Base-by-base conservation (phyloP, 2,797 vertebrate species). In the Apogon hyalosoma region DNA sequence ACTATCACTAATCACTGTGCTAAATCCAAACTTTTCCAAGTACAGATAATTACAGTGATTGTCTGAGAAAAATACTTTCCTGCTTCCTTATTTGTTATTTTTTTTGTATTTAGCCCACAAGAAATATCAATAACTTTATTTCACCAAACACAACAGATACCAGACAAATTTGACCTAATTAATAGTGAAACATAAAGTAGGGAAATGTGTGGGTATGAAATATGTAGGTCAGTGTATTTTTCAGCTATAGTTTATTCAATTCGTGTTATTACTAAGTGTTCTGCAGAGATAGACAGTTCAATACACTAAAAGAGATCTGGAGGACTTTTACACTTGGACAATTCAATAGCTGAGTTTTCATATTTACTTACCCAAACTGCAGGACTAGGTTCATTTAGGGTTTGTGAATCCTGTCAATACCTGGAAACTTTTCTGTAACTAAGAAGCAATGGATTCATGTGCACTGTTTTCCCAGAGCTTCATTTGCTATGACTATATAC, bases 21-120 rank as follows among this genome's bases (percentile, higher is more conserved):
- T 16, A 9, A 47, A 79, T 76, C 54, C 62, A 88, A 90, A 87
- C 73, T 89, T 85, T 80, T 75, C 46, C 63, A 82, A 90, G 78
- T 85, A 52, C 39, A 14, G 13, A 79, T 74, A 76, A 87, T 83
- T 87, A 78, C 71, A 73, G 49, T 77, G 74, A 80, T 82, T 88
- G 59, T 83, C 56, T 75, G 69, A 69, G 64, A 70, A 74, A 71
- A 48, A 7, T 49, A 19, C 47, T 75, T 53, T 16, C 48, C 21
- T 63, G 12, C 31, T 66, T 66, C 12, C 13, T 62, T 67, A 64
- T 53, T 75, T 41, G 60, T 77, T 49, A 31, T 19, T 55, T 51
- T 36, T 19, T 55, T 51, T 66, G 43, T 48, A 62, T 68, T 58
- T 38, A 42, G 18, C 51, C 31, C 13, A 42, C 40, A 69, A 14